These are phyloP conservation scores for Lordiphosa mommai DNA, from an alignment of 1,140 invertebrate species.

Conservation along the genomic window DNA sequence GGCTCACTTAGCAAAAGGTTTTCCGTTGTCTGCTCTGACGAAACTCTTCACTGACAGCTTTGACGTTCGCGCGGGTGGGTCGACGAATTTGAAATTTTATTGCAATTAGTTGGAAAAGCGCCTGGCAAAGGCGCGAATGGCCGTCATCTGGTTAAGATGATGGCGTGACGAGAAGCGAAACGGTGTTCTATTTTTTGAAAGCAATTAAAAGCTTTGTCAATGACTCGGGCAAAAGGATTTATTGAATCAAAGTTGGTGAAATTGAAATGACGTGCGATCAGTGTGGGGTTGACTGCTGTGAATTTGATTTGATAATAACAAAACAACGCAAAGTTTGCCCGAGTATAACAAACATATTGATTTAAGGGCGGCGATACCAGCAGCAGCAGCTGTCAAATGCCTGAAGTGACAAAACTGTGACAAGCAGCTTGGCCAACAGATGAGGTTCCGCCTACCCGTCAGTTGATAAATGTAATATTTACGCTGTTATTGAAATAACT, in stretches of 20 bases:
- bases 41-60: conserved; percentile 16
- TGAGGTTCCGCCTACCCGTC: conserved; percentile 2
- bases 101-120: conserved; percentile 43
- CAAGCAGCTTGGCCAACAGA: too few species aligned
- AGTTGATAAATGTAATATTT: conserved; percentile 47
- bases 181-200: too few species aligned
- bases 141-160: background rate
- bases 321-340: too few species aligned
- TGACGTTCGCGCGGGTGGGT: conserved; percentile 17
- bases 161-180: background rate
- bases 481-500: conserved; percentile 47
- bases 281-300: too few species aligned
- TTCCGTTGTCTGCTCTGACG: conserved; percentile 6
- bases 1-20: too few species aligned
- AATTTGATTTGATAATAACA: too few species aligned
- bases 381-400: too few species aligned
- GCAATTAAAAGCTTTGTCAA: conserved; percentile 51
- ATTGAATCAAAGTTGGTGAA: conserved; percentile 32
- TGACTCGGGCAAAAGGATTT: conserved; percentile 38
- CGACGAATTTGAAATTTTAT: conserved; percentile 23
- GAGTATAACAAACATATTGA: too few species aligned
- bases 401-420: too few species aligned
- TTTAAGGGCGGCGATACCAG: too few species aligned
- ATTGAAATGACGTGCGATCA: too few species aligned
- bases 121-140: conserved; percentile 3